These are phyloP conservation scores for Trichogramma dendrolimi DNA, from an alignment of 2,888 invertebrate genomes.

Conservation along the genomic window DNA sequence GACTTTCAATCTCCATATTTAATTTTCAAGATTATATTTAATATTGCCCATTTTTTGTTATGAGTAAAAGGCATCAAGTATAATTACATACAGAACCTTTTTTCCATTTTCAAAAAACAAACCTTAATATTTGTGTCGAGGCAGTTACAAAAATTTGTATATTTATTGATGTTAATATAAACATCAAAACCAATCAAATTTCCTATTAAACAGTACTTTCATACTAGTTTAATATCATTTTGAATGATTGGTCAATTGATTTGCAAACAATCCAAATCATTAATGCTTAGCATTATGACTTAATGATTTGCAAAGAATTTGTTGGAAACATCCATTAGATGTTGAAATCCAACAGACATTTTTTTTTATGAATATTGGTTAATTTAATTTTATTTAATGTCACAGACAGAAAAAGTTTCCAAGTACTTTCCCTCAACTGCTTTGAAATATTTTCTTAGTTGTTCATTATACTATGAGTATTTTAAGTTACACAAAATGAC, in stretches of 20 bases:
- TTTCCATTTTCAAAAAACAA: constrained; percentile 8
- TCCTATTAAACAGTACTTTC: constrained; percentile 22
- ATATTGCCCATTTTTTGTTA: background rate
- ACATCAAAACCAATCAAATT: constrained; percentile 17
- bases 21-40: constrained; percentile 18
- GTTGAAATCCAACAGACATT: no score
- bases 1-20: constrained; percentile 18
- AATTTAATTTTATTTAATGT: no score
- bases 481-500: no score
- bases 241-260: constrained; percentile 8
- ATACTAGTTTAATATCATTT: constrained; percentile 19
- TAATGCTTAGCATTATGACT: no score
- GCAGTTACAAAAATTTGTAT: no score
- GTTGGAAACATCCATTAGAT: no score
- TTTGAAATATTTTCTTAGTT: no score
- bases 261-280: background rate
- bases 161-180: constrained; percentile 10
- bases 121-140: background rate
- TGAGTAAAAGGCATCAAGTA: background rate
- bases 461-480: no score
- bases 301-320: no score
- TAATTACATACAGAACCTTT: background rate
- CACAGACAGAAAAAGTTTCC: no score
- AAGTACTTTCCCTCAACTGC: no score
- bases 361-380: no score